Conservation (phyloP, 2,113 vertebrate genomes). For the Platysternon megacephalum region DNA sequence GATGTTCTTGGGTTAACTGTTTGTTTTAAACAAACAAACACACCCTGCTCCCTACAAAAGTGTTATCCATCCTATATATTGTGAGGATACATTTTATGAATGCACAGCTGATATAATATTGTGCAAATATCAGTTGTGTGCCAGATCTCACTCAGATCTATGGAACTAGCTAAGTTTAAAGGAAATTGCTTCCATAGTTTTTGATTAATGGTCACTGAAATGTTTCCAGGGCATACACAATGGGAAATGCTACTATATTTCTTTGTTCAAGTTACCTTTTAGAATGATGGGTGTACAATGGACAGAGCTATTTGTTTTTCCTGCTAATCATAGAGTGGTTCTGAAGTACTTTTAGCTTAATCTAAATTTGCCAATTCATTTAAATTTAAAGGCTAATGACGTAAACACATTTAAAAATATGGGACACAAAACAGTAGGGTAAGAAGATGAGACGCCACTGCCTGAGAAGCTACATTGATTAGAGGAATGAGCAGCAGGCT, state of each 20-base stretch:
- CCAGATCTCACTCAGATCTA: neutral
- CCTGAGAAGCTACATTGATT: neutral
- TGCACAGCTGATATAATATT: neutral
- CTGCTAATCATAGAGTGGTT: neutral
- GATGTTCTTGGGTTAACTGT: neutral
- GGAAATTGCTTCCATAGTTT: neutral
- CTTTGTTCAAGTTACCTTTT: neutral
- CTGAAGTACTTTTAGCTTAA: too few relatives aligned
- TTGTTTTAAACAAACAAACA: neutral
- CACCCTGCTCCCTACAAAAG: neutral
- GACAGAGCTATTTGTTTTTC: neutral
- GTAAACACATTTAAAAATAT: neutral
- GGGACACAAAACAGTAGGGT: neutral
- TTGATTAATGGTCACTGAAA: neutral
- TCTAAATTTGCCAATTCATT: too few relatives aligned
- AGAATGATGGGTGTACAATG: neutral
- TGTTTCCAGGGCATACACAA: neutral
- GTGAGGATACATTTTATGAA: neutral
- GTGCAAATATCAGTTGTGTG: neutral
- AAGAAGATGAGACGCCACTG: neutral
- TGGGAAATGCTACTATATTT: neutral
- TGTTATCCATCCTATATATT: neutral
- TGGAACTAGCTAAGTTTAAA: neutral
- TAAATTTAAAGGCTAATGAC: neutral
- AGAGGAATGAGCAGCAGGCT: neutral